Percentiles rank a stretch among this genome's conserved stretches.
phyloP scores from a whole-genome alignment of 2,888 invertebrate genomes.

The Malthinus flaveolus region DNA sequence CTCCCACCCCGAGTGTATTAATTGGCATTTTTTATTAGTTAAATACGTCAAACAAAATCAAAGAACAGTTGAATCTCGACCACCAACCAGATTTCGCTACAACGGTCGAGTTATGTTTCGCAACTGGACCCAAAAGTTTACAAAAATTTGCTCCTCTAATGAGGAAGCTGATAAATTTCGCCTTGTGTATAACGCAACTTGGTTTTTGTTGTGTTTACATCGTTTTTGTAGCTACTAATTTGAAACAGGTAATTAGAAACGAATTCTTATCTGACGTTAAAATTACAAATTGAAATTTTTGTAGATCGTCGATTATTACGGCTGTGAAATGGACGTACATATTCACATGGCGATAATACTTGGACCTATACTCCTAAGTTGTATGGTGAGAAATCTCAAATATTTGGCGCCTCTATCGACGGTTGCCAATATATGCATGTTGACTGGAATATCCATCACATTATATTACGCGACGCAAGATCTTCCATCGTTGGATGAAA shows the following conservation, averaged over 20 bases:
- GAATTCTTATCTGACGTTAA: not conserved
- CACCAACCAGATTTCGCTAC: conserved; percentile 75
- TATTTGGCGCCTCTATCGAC: conserved; percentile 77
- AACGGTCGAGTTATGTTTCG: conserved; percentile 81
- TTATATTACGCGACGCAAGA: conserved; percentile 75
- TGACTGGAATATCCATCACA: conserved; percentile 75
- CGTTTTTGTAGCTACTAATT: conserved; percentile 88
- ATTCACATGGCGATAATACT: conserved; percentile 75
- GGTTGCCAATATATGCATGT: conserved; percentile 77
- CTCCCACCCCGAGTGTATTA: not conserved
- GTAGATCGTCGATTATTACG: conserved; percentile 71
- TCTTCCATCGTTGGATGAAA: conserved; percentile 65
- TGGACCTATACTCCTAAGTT: conserved; percentile 71
- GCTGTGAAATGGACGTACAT: conserved; percentile 64
- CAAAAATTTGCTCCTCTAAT: conserved; percentile 65
- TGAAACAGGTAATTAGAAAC: conserved; percentile 66
- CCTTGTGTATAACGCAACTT: conserved; percentile 93
- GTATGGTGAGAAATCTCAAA: conserved; percentile 77
- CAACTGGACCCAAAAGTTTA: conserved; percentile 70
- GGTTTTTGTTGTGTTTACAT: conserved; percentile 98
- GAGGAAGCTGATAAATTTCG: conserved; percentile 76
- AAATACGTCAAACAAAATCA: conserved; percentile 71
- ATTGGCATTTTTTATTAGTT: conserved; percentile 60
- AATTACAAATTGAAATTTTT: conserved; percentile 36
- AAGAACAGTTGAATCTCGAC: conserved; percentile 59